Base-by-base conservation (phyloP, 2,797 vertebrate genomes). In the Pipistrellus nathusii region DNA sequence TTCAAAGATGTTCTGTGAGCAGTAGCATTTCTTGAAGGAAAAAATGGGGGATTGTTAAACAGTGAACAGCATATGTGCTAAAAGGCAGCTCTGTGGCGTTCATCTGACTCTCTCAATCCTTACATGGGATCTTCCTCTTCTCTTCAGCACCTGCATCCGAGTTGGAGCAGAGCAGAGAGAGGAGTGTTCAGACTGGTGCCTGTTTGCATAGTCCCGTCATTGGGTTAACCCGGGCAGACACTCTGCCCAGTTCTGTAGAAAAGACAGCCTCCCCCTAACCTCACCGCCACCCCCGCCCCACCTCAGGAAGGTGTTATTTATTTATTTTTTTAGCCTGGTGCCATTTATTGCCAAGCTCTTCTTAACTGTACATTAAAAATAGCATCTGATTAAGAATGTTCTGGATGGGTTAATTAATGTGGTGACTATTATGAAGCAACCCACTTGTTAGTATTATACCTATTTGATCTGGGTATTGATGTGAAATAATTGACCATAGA, bases 401-500 rank as follows among this genome's bases (percentile, higher is more conserved):
- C 96, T 96, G 93, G 90, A 92, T 97, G 95, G 93, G 95, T 97
- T 97, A 96, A 97, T 97, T 97, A 97, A 86, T 96, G 94, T 95
- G 83, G 94, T 95, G 96, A 93, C 96, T 97, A 95, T 96, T 97
- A 97, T 96, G 93, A 97, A 97, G 94, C 92, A 97, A 97, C 96
- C 96, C 95, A 96, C 97, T 97, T 97, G 96, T 96, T 97, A 97
- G 94, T 95, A 97, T 94, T 97, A 97, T 97, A 95, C 93, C 94
- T 97, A 55, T 97, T 97, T 97, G 96, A 97, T 97, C 97, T 96
- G 95, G 69, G 95, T 97, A 97, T 97, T 97, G 97, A 97, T 97
- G 96, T 96, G 94, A 96, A 97, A 88, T 97, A 97, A 97, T 96
- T 95, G 97, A 97, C 96, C 96, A 97, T 95, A 96, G 88, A 97